Evolutionary conservation across 2,888 invertebrate species (phyloP).

Genomic region (Drosophila kokeensis): DNA sequence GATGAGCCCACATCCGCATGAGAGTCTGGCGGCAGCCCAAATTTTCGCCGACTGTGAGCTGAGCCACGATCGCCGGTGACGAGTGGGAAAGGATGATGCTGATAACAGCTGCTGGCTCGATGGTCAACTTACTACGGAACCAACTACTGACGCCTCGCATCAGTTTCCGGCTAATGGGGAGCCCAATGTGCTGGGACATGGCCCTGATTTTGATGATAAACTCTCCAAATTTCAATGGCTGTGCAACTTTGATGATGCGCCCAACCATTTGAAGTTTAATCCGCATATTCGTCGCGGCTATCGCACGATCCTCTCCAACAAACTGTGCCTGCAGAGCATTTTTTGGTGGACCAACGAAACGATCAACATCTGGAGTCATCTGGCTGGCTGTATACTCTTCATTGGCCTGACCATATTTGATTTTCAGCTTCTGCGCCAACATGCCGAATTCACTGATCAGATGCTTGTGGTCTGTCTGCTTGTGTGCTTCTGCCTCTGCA

Average conservation of each 20-base stretch:
- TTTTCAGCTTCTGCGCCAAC: slow-evolving; percentile 91
- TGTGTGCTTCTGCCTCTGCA: slow-evolving; percentile 96
- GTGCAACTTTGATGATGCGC: slow-evolving; percentile 87
- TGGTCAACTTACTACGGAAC: slow-evolving; percentile 63
- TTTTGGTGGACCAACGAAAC: slow-evolving; percentile 99
- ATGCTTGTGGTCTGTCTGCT: slow-evolving; percentile 93
- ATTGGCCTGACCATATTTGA: slow-evolving; percentile 93
- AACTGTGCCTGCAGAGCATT: slow-evolving; percentile 94
- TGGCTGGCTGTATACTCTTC: slow-evolving; percentile 94
- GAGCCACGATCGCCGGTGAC: slow-evolving; percentile 39
- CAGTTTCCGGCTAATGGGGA: slow-evolving; percentile 84
- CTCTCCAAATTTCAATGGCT: slow-evolving; percentile 81
- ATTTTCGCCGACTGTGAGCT: slow-evolving; percentile 52
- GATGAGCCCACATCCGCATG: slow-evolving; percentile 70
- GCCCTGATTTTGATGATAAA: slow-evolving; percentile 67
- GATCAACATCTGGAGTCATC: slow-evolving; percentile 98
- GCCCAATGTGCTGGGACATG: slow-evolving; percentile 81
- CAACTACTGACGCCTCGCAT: slow-evolving; percentile 61
- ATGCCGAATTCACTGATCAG: slow-evolving; percentile 93
- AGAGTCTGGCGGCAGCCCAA: slow-evolving; percentile 39
- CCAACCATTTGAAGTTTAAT: slow-evolving; percentile 93
- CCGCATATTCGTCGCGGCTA: slow-evolving; percentile 94
- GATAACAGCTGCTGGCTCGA: slow-evolving; percentile 62
- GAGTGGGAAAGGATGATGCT: slow-evolving; percentile 36
- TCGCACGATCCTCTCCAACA: slow-evolving; percentile 92